Evolutionary conservation across 2,888 invertebrate species (phyloP), one percentile per base, ranked within the genome.

Genomic region (Epicampocera succincta): DNA sequence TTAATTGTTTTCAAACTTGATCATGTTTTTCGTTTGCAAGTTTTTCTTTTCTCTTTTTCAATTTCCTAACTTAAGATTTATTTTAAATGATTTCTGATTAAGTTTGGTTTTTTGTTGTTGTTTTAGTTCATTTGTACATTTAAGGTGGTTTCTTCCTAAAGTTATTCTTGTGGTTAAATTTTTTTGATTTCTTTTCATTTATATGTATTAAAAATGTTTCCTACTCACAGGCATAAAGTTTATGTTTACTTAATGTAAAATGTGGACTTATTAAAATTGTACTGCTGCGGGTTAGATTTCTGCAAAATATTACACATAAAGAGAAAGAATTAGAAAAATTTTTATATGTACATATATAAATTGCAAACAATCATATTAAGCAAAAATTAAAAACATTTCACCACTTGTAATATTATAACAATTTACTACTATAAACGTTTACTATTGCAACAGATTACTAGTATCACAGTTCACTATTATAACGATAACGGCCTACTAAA

Each of bases 191-290:
- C n/a, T 69, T 69, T 69, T 25, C 5, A 79, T 79, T 60, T 69
- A 29, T 19, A 46, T 48, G 50, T 15, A 66, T 52, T 48, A 71
- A 75, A 58, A 71, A 5, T 33, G 3, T 33, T 33, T 73, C 52
- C 87, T 89, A 91, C 87, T 91, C 90, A 83, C 89, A 93, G 89
- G 93, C 94, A 93, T 97, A 97, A 87, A 98, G 92, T 92, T 97
- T 97, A 92, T 96, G 96, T 93, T 98, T 98, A 91, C 95, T 96
- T 92, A 98, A 93, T 89, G 94, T 94, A 93, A 96, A 98, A 90
- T 95, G 95, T 87, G 95, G 95, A 92, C 96, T 96, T 91, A 97
- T 95, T 92, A 97, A 95, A 89, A 97, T 95, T 86, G 96, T 96
- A 91, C 95, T 95, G 92, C 96, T 94, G 91, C 95, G 94, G 85